Conservation (phyloP, 2,888 invertebrate species). For the Atherix ibis region DNA sequence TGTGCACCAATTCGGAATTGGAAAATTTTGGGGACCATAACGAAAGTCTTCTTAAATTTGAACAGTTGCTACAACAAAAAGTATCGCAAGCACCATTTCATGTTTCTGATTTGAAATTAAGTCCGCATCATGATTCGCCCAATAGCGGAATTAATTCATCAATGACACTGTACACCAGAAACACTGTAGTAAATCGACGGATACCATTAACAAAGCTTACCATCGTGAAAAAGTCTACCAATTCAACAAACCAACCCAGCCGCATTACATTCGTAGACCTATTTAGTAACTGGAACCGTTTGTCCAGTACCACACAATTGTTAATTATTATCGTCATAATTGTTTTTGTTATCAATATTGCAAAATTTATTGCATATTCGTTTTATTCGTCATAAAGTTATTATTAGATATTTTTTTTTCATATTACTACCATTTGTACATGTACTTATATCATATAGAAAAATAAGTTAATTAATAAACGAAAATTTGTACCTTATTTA, state of each 20-base stretch:
- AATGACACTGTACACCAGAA: conserved; percentile 17
- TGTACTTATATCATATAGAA: too few species aligned
- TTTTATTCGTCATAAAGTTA: too few species aligned
- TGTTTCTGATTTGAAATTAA: conserved; percentile 15
- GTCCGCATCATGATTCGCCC: neutral
- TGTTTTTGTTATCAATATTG: too few species aligned
- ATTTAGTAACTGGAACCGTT: conserved; percentile 17
- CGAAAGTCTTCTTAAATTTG: conserved; percentile 13
- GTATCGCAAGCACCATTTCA: conserved; percentile 23
- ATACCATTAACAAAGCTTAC: conserved; percentile 19
- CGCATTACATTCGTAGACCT: conserved; percentile 16
- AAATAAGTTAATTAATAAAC: too few species aligned
- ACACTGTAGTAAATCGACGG: conserved; percentile 18
- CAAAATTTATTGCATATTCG: too few species aligned
- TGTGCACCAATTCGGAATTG: too few species aligned
- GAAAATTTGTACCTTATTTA: too few species aligned
- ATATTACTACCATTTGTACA: too few species aligned
- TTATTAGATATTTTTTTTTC: too few species aligned
- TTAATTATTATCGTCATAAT: neutral
- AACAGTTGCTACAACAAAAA: conserved; percentile 19
- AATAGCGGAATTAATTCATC: conserved; percentile 1
- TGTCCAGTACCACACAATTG: conserved; percentile 1
- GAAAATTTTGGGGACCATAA: too few species aligned
- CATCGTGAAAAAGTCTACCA: conserved; percentile 9
- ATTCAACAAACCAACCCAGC: conserved; percentile 12